Conservation (phyloP, 2,888 invertebrate species). For the Acrocera orbiculus region DNA sequence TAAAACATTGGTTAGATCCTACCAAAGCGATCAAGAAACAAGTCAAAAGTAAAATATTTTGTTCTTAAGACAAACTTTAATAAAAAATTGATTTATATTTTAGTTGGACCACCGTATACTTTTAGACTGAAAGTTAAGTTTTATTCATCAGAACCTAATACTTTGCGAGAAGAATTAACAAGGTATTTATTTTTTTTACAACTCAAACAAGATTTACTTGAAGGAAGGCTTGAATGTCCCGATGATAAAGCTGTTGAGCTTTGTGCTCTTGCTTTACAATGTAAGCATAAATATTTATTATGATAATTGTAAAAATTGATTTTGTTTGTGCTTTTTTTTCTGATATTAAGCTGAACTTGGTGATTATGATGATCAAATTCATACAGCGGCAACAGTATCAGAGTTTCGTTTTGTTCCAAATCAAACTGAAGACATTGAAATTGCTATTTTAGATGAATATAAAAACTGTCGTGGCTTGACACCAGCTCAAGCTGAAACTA, state of each 20-base stretch:
- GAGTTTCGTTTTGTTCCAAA: slow-evolving; percentile 95
- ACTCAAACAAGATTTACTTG: slow-evolving; percentile 85
- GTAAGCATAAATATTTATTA: slow-evolving; percentile 35
- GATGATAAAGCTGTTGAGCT: slow-evolving; percentile 76
- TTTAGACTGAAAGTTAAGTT: slow-evolving; percentile 92
- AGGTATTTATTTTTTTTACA: slow-evolving; percentile 97
- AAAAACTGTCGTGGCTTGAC: slow-evolving; percentile 71
- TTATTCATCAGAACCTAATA: slow-evolving; percentile 96
- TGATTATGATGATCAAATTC: slow-evolving; percentile 81
- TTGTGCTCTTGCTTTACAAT: slow-evolving; percentile 83
- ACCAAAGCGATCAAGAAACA: slow-evolving; percentile 96
- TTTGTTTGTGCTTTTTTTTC: background rate
- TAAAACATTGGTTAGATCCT: slow-evolving; percentile 98
- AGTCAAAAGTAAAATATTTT: slow-evolving; percentile 65
- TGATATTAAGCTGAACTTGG: slow-evolving; percentile 71
- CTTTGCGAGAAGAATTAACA: slow-evolving; percentile 89
- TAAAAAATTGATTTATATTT: slow-evolving; percentile 18
- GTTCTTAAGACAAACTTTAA: background rate
- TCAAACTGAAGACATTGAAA: slow-evolving; percentile 93
- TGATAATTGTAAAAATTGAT: slow-evolving; percentile 6
- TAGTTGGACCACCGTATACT: slow-evolving; percentile 95
- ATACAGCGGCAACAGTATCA: slow-evolving; percentile 92
- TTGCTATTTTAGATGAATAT: slow-evolving; percentile 81
- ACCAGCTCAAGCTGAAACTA: slow-evolving; percentile 90
- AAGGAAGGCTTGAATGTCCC: slow-evolving; percentile 78